These are phyloP conservation scores for Habroteleia sp. DNA, from an alignment of 2,888 invertebrate species.

Conservation along the genomic window DNA sequence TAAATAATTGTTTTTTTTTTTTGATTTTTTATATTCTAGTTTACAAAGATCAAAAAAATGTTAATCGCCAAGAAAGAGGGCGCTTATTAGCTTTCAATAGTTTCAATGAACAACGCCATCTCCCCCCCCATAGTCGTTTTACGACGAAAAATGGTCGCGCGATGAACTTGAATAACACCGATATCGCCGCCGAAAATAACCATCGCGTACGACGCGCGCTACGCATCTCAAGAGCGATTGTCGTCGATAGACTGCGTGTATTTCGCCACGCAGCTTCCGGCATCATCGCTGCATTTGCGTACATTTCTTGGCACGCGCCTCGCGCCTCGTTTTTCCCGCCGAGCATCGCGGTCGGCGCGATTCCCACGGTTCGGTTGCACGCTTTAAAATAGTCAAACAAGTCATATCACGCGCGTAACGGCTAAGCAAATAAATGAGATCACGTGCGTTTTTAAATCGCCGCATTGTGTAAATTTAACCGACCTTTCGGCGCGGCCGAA, in stretches of 20 bases:
- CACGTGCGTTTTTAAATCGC: constrained; percentile 31
- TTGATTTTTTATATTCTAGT: too few relatives aligned
- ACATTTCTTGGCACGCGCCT: constrained; percentile 68
- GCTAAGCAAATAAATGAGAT: constrained; percentile 41
- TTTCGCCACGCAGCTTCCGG: constrained; percentile 66
- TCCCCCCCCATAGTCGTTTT: too few relatives aligned
- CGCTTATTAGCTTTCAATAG: too few relatives aligned
- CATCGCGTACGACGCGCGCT: not conserved
- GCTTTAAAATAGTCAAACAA: constrained; percentile 42
- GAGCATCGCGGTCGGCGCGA: constrained; percentile 30
- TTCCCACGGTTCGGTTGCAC: constrained; percentile 48
- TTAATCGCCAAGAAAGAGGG: too few relatives aligned
- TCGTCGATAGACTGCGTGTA: constrained; percentile 58
- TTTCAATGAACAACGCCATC: too few relatives aligned
- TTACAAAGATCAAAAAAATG: too few relatives aligned
- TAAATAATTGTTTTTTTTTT: too few relatives aligned
- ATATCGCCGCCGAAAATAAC: constrained; percentile 10
- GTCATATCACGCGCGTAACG: constrained; percentile 10
- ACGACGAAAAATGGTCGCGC: not conserved
- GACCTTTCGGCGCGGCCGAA: not conserved
- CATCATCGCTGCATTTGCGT: constrained; percentile 72
- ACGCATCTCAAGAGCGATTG: constrained; percentile 5
- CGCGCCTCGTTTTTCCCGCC: constrained; percentile 35
- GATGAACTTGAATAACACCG: constrained; percentile 30
- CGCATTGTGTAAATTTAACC: constrained; percentile 16